Base-by-base conservation (phyloP, 2,113 vertebrate genomes). In the Hyla sarda region DNA sequence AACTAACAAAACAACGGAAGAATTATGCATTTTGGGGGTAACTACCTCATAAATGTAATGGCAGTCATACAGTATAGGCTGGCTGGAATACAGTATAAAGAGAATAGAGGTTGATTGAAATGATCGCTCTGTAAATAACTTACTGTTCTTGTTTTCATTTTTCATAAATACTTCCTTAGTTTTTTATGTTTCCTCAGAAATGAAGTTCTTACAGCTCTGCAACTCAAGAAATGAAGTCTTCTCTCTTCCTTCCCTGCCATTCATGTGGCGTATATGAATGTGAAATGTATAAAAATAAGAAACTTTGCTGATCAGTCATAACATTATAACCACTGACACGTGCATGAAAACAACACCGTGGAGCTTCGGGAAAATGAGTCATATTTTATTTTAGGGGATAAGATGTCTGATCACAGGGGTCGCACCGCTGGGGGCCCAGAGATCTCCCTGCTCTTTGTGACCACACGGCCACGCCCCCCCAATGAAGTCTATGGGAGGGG, bases 31-130 rank as follows among this genome's bases (percentile, higher is more conserved):
- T 67, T 67, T 16, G 7, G 4, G 21, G 69, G 11, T 6, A 72
- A 67, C 13, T 41, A 72, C 34, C 7, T 41, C 10, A 12, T 37
- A 41, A 72, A 41, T 72, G 1, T 41, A 19, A 72, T 3, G 28
- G 60, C 60, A 67, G 14, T 5, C 19, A 25, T 32, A 67, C 30
- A 67, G 2, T 67, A 28, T 12, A 28, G 2, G 12, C 60, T 62
- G 23, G 1, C n/a, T 62, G 30, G 0, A 21, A 32, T 17, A n/a
- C 41, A 41, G 37, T 45, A 73, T 73, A 10, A 12, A 73, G 37
- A 73, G 72, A 74, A 74, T 74, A n/a, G 34, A 47, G n/a, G 72
- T 25, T 45, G 41, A 47, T 67, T n/a, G n/a, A 74, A 74, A 74
- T 74, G 21, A 74, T 23, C 8, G 47, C 37, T 67, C 28, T 67